A percentile compares a stretch with the other conserved stretches of the same genome.
phyloP scores from a whole-genome alignment of 1,140 invertebrate genomes.

The Steinernema feltiae region DNA sequence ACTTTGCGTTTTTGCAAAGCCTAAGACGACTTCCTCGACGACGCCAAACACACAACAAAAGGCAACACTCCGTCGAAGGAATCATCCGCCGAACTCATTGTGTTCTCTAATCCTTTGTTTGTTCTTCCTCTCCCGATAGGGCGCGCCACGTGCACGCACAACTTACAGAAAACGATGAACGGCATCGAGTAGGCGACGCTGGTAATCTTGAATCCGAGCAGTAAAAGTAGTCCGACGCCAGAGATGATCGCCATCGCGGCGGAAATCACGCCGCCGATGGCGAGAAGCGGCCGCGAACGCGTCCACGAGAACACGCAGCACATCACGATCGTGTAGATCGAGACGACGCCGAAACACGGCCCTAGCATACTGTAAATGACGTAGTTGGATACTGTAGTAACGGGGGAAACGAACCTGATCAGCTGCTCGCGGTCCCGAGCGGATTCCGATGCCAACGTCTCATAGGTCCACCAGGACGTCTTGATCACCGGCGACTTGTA shows the following conservation, averaged over 20 bases:
- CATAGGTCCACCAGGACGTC: constrained; percentile 56
- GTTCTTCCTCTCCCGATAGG: neutral
- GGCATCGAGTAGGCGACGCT: constrained; percentile 66
- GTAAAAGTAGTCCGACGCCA: constrained; percentile 49
- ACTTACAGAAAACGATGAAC: constrained; percentile 87
- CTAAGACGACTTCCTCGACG: neutral
- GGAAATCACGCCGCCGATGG: constrained; percentile 81
- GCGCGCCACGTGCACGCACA: neutral
- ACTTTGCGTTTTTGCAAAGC: neutral
- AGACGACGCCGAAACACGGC: constrained; percentile 49
- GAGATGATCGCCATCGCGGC: constrained; percentile 74
- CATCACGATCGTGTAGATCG: constrained; percentile 44
- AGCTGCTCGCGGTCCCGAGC: constrained; percentile 47
- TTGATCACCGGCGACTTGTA: constrained; percentile 36
- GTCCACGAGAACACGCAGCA: constrained; percentile 67
- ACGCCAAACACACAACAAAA: neutral
- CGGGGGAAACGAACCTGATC: constrained; percentile 31
- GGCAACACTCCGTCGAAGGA: neutral
- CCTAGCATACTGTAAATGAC: constrained; percentile 45
- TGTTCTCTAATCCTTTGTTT: neutral
- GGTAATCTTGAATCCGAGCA: constrained; percentile 46
- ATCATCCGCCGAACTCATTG: neutral
- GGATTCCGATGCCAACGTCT: constrained; percentile 53
- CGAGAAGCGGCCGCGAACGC: constrained; percentile 80
- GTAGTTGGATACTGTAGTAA: neutral